Evolutionary conservation across 2,797 vertebrate species (phyloP), one percentile per base, ranked within the genome.

Genomic region (Pantherophis alleghaniensis): DNA sequence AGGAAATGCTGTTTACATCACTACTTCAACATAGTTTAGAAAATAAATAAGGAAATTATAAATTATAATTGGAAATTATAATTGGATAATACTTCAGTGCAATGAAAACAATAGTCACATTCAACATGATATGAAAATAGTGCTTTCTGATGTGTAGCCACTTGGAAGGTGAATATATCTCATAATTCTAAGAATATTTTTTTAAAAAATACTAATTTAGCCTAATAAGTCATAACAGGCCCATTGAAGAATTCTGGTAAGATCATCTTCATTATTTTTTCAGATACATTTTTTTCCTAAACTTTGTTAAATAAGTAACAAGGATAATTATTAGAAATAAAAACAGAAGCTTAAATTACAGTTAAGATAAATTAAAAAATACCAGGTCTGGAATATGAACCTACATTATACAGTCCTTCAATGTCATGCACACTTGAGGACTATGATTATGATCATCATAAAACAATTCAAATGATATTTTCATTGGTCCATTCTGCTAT

Each of bases 361-460:
- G 92, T 89, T 89, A 90, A 95, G 61, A 92, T 87, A 2, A 86
- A 63, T 20, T 88, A 79, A 87, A 90, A 95, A 90, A 79, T 87
- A n/a, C 57, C 0, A 55, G 51, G 37, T 83, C 37, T 83, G 37
- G 20, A 83, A 83, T 47, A 42, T 24, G 18, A 42, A 42, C 9
- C 7, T 42, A 79, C 3, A 79, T 22, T 42, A 42, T 79, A 11
- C 3, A 42, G 18, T 79, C 1, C 32, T 42, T 79, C 7, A 79
- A 79, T 79, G 69, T 83, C 20, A 42, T 83, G 37, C 1, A 83
- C 20, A 83, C 20, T 83, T 47, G 24, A 42, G 18, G 9, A 42
- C 18, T 42, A 9, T 79, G 18, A 42, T 79, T 79, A 18, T 79
- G 37, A 18, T 42, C 3, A 22, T 79, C 69, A 37, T 79, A 22